phyloP scores from a whole-genome alignment of 2,797 vertebrate genomes.

The Enteromius trimaculatus region DNA sequence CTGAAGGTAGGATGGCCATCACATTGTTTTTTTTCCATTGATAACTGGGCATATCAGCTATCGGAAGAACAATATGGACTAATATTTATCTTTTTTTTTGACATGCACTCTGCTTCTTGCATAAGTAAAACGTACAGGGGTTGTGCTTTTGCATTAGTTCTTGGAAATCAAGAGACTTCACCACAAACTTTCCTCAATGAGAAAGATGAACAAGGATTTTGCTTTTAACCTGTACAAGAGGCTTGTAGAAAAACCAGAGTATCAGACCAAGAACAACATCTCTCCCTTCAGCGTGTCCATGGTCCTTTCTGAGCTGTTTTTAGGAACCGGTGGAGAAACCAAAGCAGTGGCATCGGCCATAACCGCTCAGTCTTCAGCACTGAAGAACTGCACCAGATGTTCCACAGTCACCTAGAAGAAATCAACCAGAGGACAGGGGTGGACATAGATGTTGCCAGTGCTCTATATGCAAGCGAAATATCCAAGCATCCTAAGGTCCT shows the following conservation, averaged over 20 bases:
- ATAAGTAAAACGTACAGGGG: too few species aligned
- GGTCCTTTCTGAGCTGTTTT: constrained; percentile 84
- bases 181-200: constrained; percentile 53
- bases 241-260: constrained; percentile 64
- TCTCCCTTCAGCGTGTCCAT: constrained; percentile 86
- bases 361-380: constrained; percentile 70
- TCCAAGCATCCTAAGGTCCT: too few species aligned
- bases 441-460: too few species aligned
- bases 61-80: neutral
- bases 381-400: constrained; percentile 79
- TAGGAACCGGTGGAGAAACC: constrained; percentile 84
- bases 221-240: constrained; percentile 81
- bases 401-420: too few species aligned
- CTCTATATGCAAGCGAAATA: too few species aligned
- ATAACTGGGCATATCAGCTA: neutral
- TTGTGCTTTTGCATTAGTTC: constrained; percentile 24
- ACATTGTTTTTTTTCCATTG: neutral
- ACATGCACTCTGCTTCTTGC: neutral
- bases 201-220: constrained; percentile 78
- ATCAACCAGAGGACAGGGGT: too few species aligned
- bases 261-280: constrained; percentile 79
- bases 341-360: constrained; percentile 86
- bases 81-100: constrained; percentile 5
- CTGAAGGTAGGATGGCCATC: neutral
- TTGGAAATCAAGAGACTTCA: constrained; percentile 22